These are phyloP conservation scores for Aphis craccivora DNA, from an alignment of 1,140 invertebrate genomes.

Conservation along the genomic window DNA sequence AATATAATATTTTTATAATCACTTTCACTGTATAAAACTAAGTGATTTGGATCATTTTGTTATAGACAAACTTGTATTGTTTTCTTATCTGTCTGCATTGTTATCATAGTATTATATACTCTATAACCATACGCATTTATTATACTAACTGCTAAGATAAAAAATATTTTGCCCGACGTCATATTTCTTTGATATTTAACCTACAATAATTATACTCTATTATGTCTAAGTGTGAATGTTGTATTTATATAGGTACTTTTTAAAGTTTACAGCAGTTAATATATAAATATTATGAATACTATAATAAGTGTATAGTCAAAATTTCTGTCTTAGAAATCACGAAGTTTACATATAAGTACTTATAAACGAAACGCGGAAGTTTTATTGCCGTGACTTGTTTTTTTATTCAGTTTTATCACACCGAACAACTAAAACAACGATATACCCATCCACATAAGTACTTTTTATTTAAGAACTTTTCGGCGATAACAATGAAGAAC, in stretches of 20 bases:
- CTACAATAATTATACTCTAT: background rate
- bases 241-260: background rate
- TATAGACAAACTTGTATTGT: too few relatives aligned
- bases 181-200: too few relatives aligned
- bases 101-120: too few relatives aligned
- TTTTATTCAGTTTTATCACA: conserved; percentile 13
- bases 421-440: conserved; percentile 11
- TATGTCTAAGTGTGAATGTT: background rate
- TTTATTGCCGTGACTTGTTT: background rate
- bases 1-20: too few relatives aligned
- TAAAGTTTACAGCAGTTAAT: background rate
- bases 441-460: background rate
- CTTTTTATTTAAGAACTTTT: conserved; percentile 37
- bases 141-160: too few relatives aligned
- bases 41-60: too few relatives aligned
- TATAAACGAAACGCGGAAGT: background rate
- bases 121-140: too few relatives aligned
- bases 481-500: conserved; percentile 28
- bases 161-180: too few relatives aligned
- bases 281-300: background rate
- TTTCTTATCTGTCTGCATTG: too few relatives aligned
- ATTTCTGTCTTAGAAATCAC: background rate
- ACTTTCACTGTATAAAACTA: too few relatives aligned
- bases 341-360: background rate
- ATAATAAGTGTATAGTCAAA: background rate